A percentile compares a stretch with the other conserved stretches of the same genome.
phyloP scores from a whole-genome alignment of 2,888 invertebrate genomes.

The Drosophila subquinaria region DNA sequence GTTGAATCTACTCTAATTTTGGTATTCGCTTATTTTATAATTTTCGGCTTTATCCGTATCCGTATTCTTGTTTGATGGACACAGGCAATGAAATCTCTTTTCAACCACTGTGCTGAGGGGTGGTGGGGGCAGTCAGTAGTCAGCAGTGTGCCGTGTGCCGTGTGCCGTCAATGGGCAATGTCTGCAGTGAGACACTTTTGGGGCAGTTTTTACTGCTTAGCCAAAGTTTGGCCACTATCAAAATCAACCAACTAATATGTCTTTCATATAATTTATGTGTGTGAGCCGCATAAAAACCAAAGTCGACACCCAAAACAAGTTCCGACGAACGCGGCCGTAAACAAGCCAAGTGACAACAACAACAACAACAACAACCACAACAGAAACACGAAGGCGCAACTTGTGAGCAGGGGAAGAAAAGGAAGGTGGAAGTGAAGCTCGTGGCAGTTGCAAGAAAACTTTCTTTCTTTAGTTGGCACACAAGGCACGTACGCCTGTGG shows the following conservation, averaged over 20 bases:
- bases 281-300: slow-evolving; percentile 60
- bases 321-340: slow-evolving; percentile 53
- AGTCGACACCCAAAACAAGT: slow-evolving; percentile 41
- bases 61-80: background rate
- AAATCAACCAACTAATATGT: slow-evolving; percentile 70
- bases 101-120: background rate
- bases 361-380: background rate
- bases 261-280: slow-evolving; percentile 68
- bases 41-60: too few relatives aligned
- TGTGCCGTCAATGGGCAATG: slow-evolving; percentile 12
- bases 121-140: background rate
- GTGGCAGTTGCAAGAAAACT: slow-evolving; percentile 49
- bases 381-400: background rate
- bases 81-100: background rate
- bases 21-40: too few relatives aligned
- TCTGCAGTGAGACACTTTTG: slow-evolving; percentile 9
- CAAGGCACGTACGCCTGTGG: slow-evolving; percentile 74
- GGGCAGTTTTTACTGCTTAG: slow-evolving; percentile 48
- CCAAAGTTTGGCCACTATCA: slow-evolving; percentile 59
- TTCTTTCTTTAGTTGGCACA: slow-evolving; percentile 63
- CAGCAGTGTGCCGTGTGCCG: background rate
- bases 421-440: slow-evolving; percentile 1
- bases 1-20: too few relatives aligned
- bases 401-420: background rate
- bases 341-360: slow-evolving; percentile 54